Percentiles rank a stretch among this genome's conserved stretches.
Conservation (phyloP, 2,797 vertebrate genomes). For the Balearica regulorum region DNA sequence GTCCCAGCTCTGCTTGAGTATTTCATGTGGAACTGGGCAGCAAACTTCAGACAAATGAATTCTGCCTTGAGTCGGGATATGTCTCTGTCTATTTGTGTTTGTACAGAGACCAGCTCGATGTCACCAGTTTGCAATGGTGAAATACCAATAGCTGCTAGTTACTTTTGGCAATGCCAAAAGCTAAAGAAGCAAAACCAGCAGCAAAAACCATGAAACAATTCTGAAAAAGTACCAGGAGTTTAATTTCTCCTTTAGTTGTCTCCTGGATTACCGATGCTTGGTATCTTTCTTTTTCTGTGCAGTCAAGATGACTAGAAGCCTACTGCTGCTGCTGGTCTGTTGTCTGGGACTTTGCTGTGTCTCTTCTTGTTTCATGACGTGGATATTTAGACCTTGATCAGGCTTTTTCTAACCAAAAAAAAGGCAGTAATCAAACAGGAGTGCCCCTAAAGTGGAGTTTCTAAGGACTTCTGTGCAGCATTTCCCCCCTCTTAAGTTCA, state of each 20-base stretch:
- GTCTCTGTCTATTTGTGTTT: background rate
- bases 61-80: background rate
- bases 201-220: background rate
- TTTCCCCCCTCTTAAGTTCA: background rate
- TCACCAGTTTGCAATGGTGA: background rate
- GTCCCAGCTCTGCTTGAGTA: accelerated
- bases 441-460: background rate
- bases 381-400: background rate
- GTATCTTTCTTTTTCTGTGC: background rate
- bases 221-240: no score
- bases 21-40: background rate
- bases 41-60: background rate
- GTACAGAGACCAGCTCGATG: accelerated
- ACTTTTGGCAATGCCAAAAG: background rate
- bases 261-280: background rate
- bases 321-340: background rate
- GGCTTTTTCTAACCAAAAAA: background rate
- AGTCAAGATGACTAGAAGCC: background rate
- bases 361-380: background rate
- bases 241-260: background rate
- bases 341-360: background rate
- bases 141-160: background rate
- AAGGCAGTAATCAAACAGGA: background rate
- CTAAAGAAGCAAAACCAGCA: background rate
- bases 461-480: background rate